Percentiles rank a stretch among this genome's conserved stretches.
Conservation (phyloP, 53 echinoderm and acorn worm species). For the Actinopyga echinites region DNA sequence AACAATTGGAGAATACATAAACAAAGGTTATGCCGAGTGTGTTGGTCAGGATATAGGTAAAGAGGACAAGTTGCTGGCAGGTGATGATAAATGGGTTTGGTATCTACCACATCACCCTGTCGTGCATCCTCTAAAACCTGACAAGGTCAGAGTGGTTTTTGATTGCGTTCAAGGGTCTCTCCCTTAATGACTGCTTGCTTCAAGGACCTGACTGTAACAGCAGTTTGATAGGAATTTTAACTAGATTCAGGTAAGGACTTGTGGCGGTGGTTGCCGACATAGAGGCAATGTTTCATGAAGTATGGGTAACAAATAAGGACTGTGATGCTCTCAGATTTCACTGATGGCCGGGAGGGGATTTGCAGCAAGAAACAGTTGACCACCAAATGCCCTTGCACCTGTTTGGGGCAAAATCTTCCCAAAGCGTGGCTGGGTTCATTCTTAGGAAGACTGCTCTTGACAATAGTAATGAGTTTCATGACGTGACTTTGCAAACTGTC, state of each 20-base stretch:
- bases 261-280: constrained; percentile 45
- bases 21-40: constrained; percentile 48
- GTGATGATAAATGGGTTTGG: constrained; percentile 43
- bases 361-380: constrained; percentile 6
- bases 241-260: constrained; percentile 32
- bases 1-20: constrained; percentile 4
- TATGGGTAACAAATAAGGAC: too few relatives aligned
- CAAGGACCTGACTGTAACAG: constrained; percentile 66
- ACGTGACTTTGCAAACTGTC: constrained; percentile 27
- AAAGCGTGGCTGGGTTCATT: constrained; percentile 44
- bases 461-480: constrained; percentile 3
- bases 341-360: constrained; percentile 54
- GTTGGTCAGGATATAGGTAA: not conserved
- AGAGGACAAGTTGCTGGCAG: too few relatives aligned
- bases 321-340: constrained; percentile 55
- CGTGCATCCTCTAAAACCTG: not conserved
- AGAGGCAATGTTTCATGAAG: constrained; percentile 46
- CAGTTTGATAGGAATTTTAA: constrained; percentile 46
- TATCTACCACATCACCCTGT: constrained; percentile 70
- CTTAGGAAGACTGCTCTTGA: constrained; percentile 43
- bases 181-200: constrained; percentile 49
- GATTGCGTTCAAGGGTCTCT: constrained; percentile 37
- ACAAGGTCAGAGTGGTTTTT: constrained; percentile 36
- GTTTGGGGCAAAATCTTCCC: constrained; percentile 51
- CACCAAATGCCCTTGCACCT: constrained; percentile 54